Evolutionary conservation across 2,113 vertebrate species (phyloP), one percentile per base, ranked within the genome.

Genomic region (Limanda limanda): DNA sequence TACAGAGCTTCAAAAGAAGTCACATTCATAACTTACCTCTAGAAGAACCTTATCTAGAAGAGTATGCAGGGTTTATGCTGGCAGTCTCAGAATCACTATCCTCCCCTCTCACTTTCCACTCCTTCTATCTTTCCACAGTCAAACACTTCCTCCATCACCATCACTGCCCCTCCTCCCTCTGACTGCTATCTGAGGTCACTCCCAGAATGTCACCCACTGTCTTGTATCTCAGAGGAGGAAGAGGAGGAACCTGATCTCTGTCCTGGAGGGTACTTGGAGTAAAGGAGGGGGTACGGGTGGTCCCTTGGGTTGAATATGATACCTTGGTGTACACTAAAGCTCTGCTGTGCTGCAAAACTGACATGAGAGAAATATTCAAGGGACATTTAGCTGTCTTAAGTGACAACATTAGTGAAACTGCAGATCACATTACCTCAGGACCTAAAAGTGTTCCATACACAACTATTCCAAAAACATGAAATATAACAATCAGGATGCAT

Each of bases 201-300:
- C 40, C 23, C 52, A 27, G 25, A 74, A 35, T 61, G 57, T 18
- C 11, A 20, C 10, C 59, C 20, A 35, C 54, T 69, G 42, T 51
- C 64, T 25, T 45, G 66, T 12, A 60, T 66, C 47, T 74, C 18
- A 61, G 27, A 40, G 10, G 40, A 40, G 37, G 51, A 27, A 71
- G 57, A 61, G 51, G 31, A 31, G 67, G 24, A 85, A 81, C 54
- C 65, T 74, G 54, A 85, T 69, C 68, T 77, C 69, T 24, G 5
- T 25, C 27, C 23, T 64, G 31, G 37, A 68, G 23, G 21, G 4
- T 31, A 48, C 71, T 56, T 61, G 18, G 64, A 48, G 47, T 5
- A 60, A 31, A 31, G 54, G 42, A 31, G 45, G 3, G 23, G 40
- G 35, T 47, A 31, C 35, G 17, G 24, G 35, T 64, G 24, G 47